A percentile compares a stretch with the other conserved stretches of the same genome.
These are phyloP conservation scores for Grus americana DNA, from an alignment of 2,113 vertebrate species.

Conservation along the genomic window DNA sequence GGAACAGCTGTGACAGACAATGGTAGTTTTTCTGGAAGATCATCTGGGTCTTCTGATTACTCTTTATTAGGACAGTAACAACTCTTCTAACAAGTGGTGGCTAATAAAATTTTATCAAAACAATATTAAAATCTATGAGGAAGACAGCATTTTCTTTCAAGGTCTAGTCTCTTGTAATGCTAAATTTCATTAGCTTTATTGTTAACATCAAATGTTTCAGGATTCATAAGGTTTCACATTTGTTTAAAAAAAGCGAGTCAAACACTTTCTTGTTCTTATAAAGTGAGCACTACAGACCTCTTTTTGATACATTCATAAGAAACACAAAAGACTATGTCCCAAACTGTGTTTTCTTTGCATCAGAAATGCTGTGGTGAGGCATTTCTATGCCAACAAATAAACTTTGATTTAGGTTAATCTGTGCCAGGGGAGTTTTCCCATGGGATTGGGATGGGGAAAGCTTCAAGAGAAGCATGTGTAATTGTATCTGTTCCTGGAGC, in stretches of 20 bases:
- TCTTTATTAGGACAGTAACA: not conserved
- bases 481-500: not conserved
- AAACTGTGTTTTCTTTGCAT: not conserved
- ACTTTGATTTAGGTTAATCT: not conserved
- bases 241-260: not conserved
- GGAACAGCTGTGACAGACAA: not conserved
- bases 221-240: not conserved
- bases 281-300: not conserved
- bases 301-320: not conserved
- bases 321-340: not conserved
- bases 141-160: not conserved
- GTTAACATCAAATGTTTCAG: not conserved
- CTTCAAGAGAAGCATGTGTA: not conserved
- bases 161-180: not conserved
- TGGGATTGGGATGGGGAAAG: not conserved
- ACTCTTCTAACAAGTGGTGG: not conserved
- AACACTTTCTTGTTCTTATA: not conserved
- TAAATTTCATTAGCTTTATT: not conserved
- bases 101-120: not conserved
- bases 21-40: not conserved
- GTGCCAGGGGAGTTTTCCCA: slow-evolving; percentile 4
- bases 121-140: not conserved
- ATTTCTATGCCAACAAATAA: not conserved
- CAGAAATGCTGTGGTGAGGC: not conserved
- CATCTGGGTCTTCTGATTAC: not conserved